phyloP scores from a whole-genome alignment of 2,888 invertebrate species.

The Gastrophysa polygoni region DNA sequence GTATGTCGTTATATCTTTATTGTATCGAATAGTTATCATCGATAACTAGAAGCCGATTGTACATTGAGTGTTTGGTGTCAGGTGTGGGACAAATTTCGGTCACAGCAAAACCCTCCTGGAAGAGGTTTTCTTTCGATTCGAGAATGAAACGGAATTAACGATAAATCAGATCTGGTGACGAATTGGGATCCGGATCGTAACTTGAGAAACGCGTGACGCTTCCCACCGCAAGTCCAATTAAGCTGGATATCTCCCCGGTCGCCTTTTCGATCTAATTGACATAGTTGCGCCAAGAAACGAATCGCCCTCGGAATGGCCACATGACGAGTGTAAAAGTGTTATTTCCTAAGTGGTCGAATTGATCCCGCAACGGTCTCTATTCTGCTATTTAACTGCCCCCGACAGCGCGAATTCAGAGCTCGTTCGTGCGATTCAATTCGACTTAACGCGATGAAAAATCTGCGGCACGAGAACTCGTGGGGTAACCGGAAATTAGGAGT shows the following conservation, averaged over 20 bases:
- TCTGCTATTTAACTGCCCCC: constrained; percentile 4
- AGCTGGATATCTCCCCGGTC: constrained; percentile 6
- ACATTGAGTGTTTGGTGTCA: neutral
- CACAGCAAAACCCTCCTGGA: neutral
- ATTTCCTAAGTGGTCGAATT: constrained; percentile 27
- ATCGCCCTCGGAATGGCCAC: constrained; percentile 4
- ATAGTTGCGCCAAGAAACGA: neutral
- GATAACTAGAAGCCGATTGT: too few relatives aligned
- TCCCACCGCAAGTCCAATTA: neutral
- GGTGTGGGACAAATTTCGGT: neutral
- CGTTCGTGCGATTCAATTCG: constrained; percentile 6
- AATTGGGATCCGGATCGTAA: neutral
- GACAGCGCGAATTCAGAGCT: constrained; percentile 15
- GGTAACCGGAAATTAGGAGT: constrained; percentile 2
- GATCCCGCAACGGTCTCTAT: constrained; percentile 14
- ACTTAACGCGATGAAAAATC: constrained; percentile 5
- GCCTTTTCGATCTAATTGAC: constrained; percentile 9
- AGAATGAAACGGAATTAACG: neutral
- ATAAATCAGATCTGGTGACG: neutral
- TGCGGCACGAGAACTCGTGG: neutral
- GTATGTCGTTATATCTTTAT: too few relatives aligned
- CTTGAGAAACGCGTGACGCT: neutral
- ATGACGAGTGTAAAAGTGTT: constrained; percentile 20
- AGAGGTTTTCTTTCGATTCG: neutral
- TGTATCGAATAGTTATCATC: too few relatives aligned